phyloP scores from a whole-genome alignment of 2,113 vertebrate genomes.

The Hemibagrus wyckioides region DNA sequence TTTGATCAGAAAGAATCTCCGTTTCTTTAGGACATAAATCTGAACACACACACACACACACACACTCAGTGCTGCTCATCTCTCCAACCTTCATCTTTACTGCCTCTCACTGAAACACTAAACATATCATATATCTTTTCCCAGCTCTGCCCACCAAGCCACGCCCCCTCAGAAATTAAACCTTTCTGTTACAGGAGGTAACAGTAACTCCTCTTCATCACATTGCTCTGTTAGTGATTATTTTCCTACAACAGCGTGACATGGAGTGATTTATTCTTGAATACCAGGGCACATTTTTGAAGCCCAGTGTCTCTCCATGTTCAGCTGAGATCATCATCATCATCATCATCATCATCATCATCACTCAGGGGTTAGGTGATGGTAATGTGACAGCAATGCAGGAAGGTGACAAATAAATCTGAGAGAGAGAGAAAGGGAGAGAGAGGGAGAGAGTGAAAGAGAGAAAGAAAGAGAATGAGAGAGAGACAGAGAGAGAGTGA shows the following conservation, averaged over 20 bases:
- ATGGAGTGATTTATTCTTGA: neutral
- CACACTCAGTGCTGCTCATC: too few species aligned
- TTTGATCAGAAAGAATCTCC: too few species aligned
- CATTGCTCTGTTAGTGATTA: neutral
- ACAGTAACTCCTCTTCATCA: neutral
- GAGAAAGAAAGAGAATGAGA: neutral
- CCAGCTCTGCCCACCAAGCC: too few species aligned
- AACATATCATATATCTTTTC: too few species aligned
- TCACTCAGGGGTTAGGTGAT: neutral
- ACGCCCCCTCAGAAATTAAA: neutral
- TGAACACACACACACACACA: too few species aligned
- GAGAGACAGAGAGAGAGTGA: neutral
- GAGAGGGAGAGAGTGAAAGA: neutral
- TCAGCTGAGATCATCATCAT: neutral
- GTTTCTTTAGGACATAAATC: too few species aligned
- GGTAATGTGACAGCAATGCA: neutral
- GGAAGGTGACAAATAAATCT: neutral
- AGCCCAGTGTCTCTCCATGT: too few species aligned
- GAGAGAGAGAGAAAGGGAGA: neutral
- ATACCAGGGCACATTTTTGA: neutral
- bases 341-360: neutral
- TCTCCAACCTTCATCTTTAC: too few species aligned
- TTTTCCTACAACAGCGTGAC: neutral
- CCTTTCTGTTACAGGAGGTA: neutral
- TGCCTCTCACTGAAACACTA: too few species aligned